Conservation (phyloP, 2,888 invertebrate genomes). For the Diarsia mendica region DNA sequence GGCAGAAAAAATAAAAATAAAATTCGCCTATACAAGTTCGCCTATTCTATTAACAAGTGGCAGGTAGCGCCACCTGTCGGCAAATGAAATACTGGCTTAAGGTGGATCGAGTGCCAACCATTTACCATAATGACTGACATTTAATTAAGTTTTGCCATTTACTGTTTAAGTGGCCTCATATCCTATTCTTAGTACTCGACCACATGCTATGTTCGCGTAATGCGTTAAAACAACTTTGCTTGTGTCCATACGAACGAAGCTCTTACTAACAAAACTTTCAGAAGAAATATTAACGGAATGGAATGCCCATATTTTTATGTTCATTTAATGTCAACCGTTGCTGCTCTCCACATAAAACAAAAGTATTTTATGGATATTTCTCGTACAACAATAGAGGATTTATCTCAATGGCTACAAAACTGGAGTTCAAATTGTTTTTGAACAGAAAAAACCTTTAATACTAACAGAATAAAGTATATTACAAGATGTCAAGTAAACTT, state of each 20-base stretch:
- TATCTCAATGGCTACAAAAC: slow-evolving; percentile 60
- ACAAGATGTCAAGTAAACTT: slow-evolving; percentile 58
- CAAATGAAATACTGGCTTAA: slow-evolving; percentile 47
- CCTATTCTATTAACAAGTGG: slow-evolving; percentile 25
- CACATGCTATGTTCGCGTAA: slow-evolving; percentile 19
- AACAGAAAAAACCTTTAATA: slow-evolving; percentile 67
- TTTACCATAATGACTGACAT: slow-evolving; percentile 61
- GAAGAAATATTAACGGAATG: slow-evolving; percentile 25
- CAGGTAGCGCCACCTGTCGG: slow-evolving; percentile 59
- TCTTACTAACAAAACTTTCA: slow-evolving; percentile 15
- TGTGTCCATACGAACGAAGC: slow-evolving; percentile 6
- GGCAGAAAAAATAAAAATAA: slow-evolving; percentile 27
- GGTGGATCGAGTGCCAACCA: slow-evolving; percentile 47
- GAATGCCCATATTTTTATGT: slow-evolving; percentile 34
- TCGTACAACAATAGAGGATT: slow-evolving; percentile 66
- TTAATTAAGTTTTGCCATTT: slow-evolving; percentile 59
- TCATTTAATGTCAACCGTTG: slow-evolving; percentile 48
- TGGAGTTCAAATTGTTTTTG: slow-evolving; percentile 46
- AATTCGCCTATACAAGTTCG: slow-evolving; percentile 30
- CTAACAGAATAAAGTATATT: slow-evolving; percentile 70
- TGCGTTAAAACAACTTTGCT: slow-evolving; percentile 4
- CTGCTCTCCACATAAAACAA: slow-evolving; percentile 51
- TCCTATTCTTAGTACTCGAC: slow-evolving; percentile 43
- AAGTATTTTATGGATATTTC: slow-evolving; percentile 54
- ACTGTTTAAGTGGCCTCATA: slow-evolving; percentile 50